Evolutionary conservation across 1,140 invertebrate species (phyloP), one percentile per base, ranked within the genome.

Genomic region (Zaprionus kolodkinae): DNA sequence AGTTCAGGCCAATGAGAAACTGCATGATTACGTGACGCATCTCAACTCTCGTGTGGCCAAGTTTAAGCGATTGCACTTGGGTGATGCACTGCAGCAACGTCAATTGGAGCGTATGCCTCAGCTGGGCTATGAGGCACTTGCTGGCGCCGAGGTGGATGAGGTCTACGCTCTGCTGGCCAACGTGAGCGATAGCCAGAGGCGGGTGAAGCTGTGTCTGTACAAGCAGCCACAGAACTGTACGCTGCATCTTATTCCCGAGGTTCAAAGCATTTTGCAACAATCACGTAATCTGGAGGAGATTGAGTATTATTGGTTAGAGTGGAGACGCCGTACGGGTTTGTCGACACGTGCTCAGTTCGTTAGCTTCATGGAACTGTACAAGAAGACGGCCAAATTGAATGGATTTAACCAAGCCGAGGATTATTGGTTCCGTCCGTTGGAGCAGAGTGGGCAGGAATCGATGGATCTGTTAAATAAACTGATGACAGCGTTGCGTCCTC

Each of bases 281-380:
- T 83, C 77, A 21, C 52, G 63, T 0, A 62, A 92, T 77, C 57
- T 82, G 5, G 63, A 75, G 11, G 91, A 92, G 71, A 89, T 92
- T 17, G 87, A 92, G 36, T 87, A 84, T 54, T 92, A 92, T 63
- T 92, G 91, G 91, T 62, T 83, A 11, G 89, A 92, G 62, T 92
- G 91, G 91, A 75, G 87, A 2, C 66, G 62, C 0, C 60, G 68
- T 17, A 79, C 86, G 0, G 91, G 89, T 11, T 9, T 80, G 43
- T 62, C 76, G 27, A 73, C 59, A 7, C 72, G 86, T 1, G 27
- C 52, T 2, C 69, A 83, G 30, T 92, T 91, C 59, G 52, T 76
- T 0, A 67, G 17, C 6, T 92, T 92, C 27, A 85, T 92, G 63
- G 78, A 92, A n/a, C 70, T 92, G 0, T 92, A 92, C 55, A 72